Evolutionary conservation across 2,888 invertebrate genomes (phyloP).

Genomic region (Hyposoter dolosus): DNA sequence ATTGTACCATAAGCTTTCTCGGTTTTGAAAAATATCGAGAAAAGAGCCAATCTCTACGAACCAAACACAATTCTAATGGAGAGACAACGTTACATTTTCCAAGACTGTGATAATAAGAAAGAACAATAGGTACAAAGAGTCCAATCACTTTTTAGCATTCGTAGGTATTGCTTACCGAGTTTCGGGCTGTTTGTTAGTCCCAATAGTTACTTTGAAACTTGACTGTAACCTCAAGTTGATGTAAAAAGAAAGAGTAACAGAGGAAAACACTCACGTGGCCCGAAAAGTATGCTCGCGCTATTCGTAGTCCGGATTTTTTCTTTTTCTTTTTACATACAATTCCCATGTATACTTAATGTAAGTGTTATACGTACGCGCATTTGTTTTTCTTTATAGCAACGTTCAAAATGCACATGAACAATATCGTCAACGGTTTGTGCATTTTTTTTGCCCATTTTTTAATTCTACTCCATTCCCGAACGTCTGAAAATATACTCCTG

Average conservation of each 20-base stretch:
- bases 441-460: constrained; percentile 31
- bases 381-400: constrained; percentile 24
- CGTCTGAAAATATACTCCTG: constrained; percentile 48
- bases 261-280: neutral
- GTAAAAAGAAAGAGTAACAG: neutral
- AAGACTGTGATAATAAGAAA: constrained; percentile 78
- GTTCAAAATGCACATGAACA: constrained; percentile 39
- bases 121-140: constrained; percentile 64
- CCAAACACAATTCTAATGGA: constrained; percentile 54
- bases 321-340: constrained; percentile 40
- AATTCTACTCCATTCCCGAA: constrained; percentile 46
- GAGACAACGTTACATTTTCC: constrained; percentile 74
- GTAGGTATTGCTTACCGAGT: constrained; percentile 30
- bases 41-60: constrained; percentile 56
- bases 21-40: constrained; percentile 6
- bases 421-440: constrained; percentile 47
- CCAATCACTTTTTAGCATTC: constrained; percentile 60
- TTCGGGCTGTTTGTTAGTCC: constrained; percentile 23
- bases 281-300: constrained; percentile 27
- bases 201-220: constrained; percentile 22
- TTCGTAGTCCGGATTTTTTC: constrained; percentile 37
- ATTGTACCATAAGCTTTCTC: constrained; percentile 28
- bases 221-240: constrained; percentile 27
- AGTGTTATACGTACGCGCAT: constrained; percentile 48
- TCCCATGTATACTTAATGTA: constrained; percentile 54